A percentile compares a stretch with the other conserved stretches of the same genome.
These are phyloP conservation scores for Strigamia transsilvanica DNA, from an alignment of 2,888 invertebrate genomes.

Conservation along the genomic window DNA sequence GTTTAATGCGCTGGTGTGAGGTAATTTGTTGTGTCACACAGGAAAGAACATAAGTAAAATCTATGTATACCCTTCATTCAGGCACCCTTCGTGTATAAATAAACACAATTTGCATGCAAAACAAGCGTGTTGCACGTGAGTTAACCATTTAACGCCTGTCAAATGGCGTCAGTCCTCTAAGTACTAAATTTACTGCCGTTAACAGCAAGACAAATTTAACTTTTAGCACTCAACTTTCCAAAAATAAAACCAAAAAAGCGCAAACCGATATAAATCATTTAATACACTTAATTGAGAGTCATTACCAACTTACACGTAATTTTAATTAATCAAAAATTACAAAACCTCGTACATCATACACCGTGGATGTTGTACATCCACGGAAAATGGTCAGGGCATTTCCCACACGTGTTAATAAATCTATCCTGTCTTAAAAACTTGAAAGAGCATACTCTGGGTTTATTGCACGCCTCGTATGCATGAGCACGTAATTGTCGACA, in stretches of 20 bases:
- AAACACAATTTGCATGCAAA: background rate
- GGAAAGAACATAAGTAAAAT: background rate
- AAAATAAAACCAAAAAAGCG: too few relatives aligned
- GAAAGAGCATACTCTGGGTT: constrained; percentile 51
- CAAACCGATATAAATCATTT: too few relatives aligned
- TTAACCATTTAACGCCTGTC: background rate
- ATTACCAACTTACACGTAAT: too few relatives aligned
- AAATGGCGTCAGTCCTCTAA: background rate
- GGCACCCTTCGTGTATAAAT: background rate
- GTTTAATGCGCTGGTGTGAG: background rate
- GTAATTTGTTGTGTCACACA: background rate
- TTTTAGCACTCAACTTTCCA: too few relatives aligned
- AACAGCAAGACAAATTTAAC: too few relatives aligned
- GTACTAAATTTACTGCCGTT: background rate
- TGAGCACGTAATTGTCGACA: constrained; percentile 45
- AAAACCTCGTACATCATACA: background rate
- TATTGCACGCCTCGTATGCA: constrained; percentile 22
- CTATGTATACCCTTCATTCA: background rate
- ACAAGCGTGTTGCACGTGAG: background rate
- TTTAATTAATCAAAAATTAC: background rate
- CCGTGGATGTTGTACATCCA: constrained; percentile 55
- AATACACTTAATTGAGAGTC: too few relatives aligned
- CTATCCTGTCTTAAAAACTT: constrained; percentile 52
- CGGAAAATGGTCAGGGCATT: constrained; percentile 55
- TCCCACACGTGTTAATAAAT: constrained; percentile 54